Evolutionary conservation across 2,113 vertebrate species (phyloP).

Genomic region (Colius striatus): DNA sequence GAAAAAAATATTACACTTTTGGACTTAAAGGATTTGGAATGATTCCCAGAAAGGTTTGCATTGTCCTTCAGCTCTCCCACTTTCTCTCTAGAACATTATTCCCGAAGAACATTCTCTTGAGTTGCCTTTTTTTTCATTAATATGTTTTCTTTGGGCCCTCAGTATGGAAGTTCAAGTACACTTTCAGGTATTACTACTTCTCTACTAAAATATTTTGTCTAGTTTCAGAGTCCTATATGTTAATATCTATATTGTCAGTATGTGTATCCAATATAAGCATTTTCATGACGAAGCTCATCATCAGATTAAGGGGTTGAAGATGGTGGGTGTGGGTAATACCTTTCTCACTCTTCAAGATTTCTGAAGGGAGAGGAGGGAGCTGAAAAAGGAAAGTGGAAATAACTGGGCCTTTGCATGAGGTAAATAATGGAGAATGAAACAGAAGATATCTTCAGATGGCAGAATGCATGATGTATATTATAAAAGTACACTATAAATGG

Average conservation of each 20-base stretch:
- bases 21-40: background rate
- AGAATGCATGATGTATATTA: fast-evolving
- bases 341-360: background rate
- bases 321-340: fast-evolving
- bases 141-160: background rate
- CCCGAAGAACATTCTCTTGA: background rate
- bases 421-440: background rate
- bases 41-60: background rate
- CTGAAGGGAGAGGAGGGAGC: background rate
- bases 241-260: background rate
- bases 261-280: fast-evolving
- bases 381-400: background rate
- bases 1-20: background rate
- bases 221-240: background rate
- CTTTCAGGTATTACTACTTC: background rate
- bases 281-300: background rate
- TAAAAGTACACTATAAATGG: fast-evolving
- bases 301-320: background rate
- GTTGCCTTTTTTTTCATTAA: background rate
- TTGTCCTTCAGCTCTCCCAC: background rate
- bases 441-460: background rate
- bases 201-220: background rate
- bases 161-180: background rate
- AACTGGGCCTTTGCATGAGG: background rate
- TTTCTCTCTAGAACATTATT: background rate